Conservation (phyloP, 2,113 vertebrate species). For the Sylvia atricapilla region DNA sequence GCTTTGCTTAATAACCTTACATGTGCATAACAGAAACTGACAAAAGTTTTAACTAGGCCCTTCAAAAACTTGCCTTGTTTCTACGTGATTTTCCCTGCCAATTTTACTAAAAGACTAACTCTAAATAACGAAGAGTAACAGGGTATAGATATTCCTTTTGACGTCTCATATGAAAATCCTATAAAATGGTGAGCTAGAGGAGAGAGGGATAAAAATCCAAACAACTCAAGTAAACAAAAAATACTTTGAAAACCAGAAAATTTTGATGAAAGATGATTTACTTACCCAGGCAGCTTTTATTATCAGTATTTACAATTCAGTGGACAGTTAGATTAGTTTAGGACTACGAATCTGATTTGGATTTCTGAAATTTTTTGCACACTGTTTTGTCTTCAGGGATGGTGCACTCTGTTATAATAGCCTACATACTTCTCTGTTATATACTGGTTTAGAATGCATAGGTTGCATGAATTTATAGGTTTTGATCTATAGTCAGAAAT, state of each 20-base stretch:
- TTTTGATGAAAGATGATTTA: background rate
- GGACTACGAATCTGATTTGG: background rate
- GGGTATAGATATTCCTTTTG: background rate
- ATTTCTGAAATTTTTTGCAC: background rate
- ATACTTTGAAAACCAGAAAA: background rate
- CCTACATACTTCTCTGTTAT: background rate
- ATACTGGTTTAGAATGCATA: background rate
- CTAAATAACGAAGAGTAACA: background rate
- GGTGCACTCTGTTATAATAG: background rate
- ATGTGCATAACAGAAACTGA: background rate
- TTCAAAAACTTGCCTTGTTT: background rate
- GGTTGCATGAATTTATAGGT: background rate
- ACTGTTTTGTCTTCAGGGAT: background rate
- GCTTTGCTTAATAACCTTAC: background rate
- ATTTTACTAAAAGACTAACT: background rate
- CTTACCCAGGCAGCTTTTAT: background rate
- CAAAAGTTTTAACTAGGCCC: background rate
- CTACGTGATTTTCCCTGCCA: background rate
- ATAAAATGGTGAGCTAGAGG: background rate
- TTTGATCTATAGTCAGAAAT: background rate
- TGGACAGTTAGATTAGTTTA: background rate
- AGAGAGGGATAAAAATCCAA: accelerated
- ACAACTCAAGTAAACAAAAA: background rate
- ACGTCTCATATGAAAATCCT: background rate
- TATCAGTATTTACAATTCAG: background rate